Conservation (phyloP, 2,888 invertebrate genomes). For the Rhogogaster chlorosoma region DNA sequence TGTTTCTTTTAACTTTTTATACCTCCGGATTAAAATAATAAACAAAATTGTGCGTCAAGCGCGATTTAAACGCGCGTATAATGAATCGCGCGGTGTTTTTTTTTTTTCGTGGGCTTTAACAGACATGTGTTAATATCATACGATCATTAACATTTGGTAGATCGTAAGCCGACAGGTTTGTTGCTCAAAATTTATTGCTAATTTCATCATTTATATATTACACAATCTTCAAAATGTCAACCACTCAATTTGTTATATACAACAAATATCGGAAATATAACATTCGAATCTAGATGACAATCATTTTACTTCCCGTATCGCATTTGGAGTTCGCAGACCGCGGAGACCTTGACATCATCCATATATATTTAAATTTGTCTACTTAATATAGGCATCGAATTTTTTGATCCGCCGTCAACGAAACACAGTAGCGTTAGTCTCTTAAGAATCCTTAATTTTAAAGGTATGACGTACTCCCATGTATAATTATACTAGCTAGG, state of each 20-base stretch:
- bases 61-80: not conserved
- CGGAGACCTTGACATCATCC: not conserved
- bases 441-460: not conserved
- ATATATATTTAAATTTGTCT: not conserved
- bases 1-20: not conserved
- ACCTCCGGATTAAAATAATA: not conserved
- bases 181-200: slow-evolving; percentile 34
- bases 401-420: not conserved
- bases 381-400: not conserved
- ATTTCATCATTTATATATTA: not conserved
- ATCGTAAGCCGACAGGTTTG: slow-evolving; percentile 3
- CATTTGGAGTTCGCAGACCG: not conserved
- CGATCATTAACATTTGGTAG: not conserved
- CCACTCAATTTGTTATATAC: not conserved
- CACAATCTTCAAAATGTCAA: not conserved
- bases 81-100: not conserved
- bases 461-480: not conserved
- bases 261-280: not conserved
- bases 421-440: not conserved
- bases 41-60: slow-evolving; percentile 10
- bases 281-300: slow-evolving; percentile 9
- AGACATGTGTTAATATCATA: not conserved
- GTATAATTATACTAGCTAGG: not conserved
- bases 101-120: not conserved
- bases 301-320: not conserved